Conservation (phyloP, 2,113 vertebrate genomes). For the Galemys pyrenaicus region DNA sequence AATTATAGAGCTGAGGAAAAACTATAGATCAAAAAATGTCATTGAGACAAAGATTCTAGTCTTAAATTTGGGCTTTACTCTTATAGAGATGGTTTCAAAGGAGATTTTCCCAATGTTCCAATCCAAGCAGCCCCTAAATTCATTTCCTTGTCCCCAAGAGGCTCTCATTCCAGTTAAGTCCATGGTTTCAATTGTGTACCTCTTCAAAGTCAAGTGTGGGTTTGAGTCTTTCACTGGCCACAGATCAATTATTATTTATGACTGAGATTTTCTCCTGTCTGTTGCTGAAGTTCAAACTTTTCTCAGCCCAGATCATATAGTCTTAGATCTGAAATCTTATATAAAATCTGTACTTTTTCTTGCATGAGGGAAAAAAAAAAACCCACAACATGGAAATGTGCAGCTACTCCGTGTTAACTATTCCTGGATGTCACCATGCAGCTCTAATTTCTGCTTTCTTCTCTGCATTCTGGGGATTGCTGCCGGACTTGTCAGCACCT, state of each 20-base stretch:
- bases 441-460: slow-evolving; percentile 83
- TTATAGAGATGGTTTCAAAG: background rate
- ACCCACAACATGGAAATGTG: slow-evolving; percentile 66
- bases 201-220: slow-evolving; percentile 44
- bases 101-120: background rate
- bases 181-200: background rate
- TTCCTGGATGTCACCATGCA: slow-evolving; percentile 77
- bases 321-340: slow-evolving; percentile 75
- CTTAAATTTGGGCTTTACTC: background rate
- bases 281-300: background rate
- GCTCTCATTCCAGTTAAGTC: slow-evolving; percentile 5
- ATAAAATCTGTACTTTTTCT: slow-evolving; percentile 76
- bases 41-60: background rate
- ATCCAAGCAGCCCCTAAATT: background rate
- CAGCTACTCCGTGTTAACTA: slow-evolving; percentile 73
- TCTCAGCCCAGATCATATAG: background rate
- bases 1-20: background rate
- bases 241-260: slow-evolving; percentile 31
- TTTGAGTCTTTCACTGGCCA: background rate
- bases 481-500: slow-evolving; percentile 87
- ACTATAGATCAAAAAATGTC: slow-evolving; percentile 1
- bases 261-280: slow-evolving; percentile 15
- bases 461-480: slow-evolving; percentile 82
- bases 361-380: slow-evolving; percentile 38
- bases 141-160: background rate